Percentiles rank a stretch among this genome's conserved stretches.
phyloP scores from a whole-genome alignment of 1,140 invertebrate species.

The Leptopilina boulardi region DNA sequence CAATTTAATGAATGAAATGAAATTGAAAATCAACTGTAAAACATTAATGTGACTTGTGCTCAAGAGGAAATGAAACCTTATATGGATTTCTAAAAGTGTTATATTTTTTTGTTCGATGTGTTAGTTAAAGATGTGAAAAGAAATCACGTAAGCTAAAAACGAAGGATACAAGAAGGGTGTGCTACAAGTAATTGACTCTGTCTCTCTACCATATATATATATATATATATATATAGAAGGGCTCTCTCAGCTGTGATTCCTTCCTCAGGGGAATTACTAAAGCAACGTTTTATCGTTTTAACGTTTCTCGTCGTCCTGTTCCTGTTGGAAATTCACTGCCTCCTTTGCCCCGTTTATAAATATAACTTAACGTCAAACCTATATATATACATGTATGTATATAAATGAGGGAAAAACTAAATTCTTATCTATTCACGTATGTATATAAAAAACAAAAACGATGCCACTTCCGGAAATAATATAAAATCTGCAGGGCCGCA shows the following conservation, averaged over 20 bases:
- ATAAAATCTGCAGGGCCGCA: slow-evolving; percentile 29
- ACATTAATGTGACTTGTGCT: background rate
- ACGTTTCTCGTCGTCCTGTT: slow-evolving; percentile 58
- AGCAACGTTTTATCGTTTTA: slow-evolving; percentile 48
- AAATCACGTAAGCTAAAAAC: slow-evolving; percentile 26
- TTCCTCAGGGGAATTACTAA: slow-evolving; percentile 44
- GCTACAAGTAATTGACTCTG: slow-evolving; percentile 38
- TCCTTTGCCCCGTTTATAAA: slow-evolving; percentile 8
- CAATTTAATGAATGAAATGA: too few relatives aligned
- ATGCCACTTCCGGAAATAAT: slow-evolving; percentile 47
- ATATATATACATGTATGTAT: background rate
- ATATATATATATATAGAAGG: too few relatives aligned
- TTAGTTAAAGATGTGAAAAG: background rate
- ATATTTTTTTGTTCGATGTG: background rate
- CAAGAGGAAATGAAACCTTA: background rate
- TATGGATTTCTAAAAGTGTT: background rate
- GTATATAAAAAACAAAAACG: slow-evolving; percentile 43
- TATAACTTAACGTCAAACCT: slow-evolving; percentile 34
- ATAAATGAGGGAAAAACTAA: slow-evolving; percentile 32
- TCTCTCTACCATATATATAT: slow-evolving; percentile 17
- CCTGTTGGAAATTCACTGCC: slow-evolving; percentile 30
- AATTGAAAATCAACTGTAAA: too few relatives aligned
- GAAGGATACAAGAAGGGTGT: slow-evolving; percentile 35
- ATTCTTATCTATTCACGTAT: slow-evolving; percentile 42
- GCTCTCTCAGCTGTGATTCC: slow-evolving; percentile 59